phyloP scores from a whole-genome alignment of 2,113 vertebrate species.

The Erythrolamprus reginae region DNA sequence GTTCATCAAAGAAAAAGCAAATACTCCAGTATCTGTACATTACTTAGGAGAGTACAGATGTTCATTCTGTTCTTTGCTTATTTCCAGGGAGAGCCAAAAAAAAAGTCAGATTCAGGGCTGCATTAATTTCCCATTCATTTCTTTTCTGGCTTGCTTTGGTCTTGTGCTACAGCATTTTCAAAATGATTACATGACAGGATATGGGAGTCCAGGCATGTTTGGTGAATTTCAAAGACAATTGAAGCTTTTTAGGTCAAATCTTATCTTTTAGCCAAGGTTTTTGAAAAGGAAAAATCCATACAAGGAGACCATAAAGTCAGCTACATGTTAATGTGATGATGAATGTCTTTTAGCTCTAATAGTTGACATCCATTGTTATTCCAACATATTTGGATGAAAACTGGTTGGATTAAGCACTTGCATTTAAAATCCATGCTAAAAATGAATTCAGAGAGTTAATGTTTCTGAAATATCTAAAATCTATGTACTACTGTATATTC shows the following conservation, averaged over 20 bases:
- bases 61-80: not conserved
- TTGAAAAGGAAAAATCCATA: not conserved
- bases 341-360: not conserved
- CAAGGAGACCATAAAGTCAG: not conserved
- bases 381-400: not conserved
- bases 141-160: not conserved
- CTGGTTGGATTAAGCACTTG: not conserved
- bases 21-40: not conserved
- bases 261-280: not conserved
- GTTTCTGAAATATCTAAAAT: not conserved
- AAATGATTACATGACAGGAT: not conserved
- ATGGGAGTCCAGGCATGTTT: not conserved
- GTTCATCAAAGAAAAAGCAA: too few species aligned
- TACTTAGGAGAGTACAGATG: not conserved
- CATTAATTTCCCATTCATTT: not conserved
- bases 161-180: not conserved
- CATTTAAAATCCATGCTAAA: not conserved
- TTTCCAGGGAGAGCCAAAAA: not conserved
- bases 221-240: not conserved
- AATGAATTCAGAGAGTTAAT: not conserved
- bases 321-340: not conserved
- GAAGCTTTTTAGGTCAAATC: not conserved
- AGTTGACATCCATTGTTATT: not conserved
- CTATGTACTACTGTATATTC: not conserved
- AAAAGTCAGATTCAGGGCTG: not conserved